phyloP scores from a whole-genome alignment of 2,888 invertebrate genomes.

The Argynnis bischoffii region DNA sequence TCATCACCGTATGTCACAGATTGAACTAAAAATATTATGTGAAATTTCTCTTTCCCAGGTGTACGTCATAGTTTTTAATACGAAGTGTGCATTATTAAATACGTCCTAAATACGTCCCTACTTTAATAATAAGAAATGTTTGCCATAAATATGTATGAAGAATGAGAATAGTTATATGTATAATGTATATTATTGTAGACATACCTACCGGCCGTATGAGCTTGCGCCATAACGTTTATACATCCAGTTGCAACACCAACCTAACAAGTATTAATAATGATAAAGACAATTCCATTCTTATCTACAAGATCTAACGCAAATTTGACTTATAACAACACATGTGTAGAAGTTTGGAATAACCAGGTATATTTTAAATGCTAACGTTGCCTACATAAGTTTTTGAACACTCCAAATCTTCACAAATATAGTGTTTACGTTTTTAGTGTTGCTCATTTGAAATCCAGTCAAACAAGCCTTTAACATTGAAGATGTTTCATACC shows the following conservation, averaged over 20 bases:
- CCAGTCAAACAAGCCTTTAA: constrained; percentile 59
- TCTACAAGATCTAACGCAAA: constrained; percentile 10
- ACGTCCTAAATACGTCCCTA: no score
- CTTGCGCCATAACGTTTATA: constrained; percentile 39
- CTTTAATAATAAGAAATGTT: no score
- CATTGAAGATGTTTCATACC: constrained; percentile 55
- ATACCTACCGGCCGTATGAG: constrained; percentile 19
- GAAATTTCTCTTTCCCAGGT: no score
- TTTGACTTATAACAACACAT: neutral
- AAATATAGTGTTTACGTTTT: constrained; percentile 31
- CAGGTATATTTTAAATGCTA: constrained; percentile 1
- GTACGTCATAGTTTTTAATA: no score
- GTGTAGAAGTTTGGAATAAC: neutral
- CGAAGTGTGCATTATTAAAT: no score
- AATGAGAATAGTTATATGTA: no score
- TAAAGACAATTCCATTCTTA: constrained; percentile 31
- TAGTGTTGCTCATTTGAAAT: constrained; percentile 44
- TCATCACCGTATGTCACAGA: no score
- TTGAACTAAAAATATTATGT: no score
- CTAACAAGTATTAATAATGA: constrained; percentile 48
- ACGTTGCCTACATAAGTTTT: neutral
- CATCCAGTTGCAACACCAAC: constrained; percentile 34
- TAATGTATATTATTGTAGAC: constrained; percentile 10
- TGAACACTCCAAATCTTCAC: constrained; percentile 20
- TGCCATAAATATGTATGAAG: no score